Evolutionary conservation across 2,888 invertebrate species (phyloP), one percentile per base, ranked within the genome.

Genomic region (Toxonevra muliebris): DNA sequence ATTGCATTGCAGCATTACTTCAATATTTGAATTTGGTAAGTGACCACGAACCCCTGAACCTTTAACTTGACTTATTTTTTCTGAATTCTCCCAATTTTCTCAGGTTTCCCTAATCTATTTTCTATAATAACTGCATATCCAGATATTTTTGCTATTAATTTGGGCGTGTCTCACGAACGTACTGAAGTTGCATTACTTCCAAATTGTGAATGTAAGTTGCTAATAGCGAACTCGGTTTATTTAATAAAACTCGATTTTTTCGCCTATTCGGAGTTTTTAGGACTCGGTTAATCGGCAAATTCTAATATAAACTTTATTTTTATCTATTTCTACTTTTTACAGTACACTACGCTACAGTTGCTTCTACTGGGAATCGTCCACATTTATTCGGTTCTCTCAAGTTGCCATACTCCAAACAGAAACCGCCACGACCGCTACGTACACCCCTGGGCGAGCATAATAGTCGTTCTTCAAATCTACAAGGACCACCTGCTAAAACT

Each of bases 81-180:
- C 54, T 54, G 3, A 41, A 58, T 60, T 45, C 41, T 42, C 41
- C 13, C 17, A n/a, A n/a, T 59, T 11, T 19, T 45, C 12, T 12
- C 45, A 76, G 79, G 83, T 1, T 86, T 79, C 72, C 84, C 86
- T 4, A 86, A 84, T 74, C 68, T 86, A 2, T 81, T 79, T 59
- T 74, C 82, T 3, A 67, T 86, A 12, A 71, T 86, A 62, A 75
- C 77, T 57, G 82, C 84, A 0, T 82, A 82, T 66, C 77, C 81
- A 1, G 86, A 86, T 74, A 77, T 85, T 13, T 86, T 86, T 62
- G 71, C 77, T 0, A 54, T 83, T 8, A 79, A 78, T 62, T 64
- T 73, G 48, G 83, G 80, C 8, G 66, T 76, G 40, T 76, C 80
- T 1, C 80, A 82, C 65, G 83, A 84, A 41, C 79, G 80, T 15